Conservation (phyloP, 2,888 invertebrate species). For the Phengaris alcon region DNA sequence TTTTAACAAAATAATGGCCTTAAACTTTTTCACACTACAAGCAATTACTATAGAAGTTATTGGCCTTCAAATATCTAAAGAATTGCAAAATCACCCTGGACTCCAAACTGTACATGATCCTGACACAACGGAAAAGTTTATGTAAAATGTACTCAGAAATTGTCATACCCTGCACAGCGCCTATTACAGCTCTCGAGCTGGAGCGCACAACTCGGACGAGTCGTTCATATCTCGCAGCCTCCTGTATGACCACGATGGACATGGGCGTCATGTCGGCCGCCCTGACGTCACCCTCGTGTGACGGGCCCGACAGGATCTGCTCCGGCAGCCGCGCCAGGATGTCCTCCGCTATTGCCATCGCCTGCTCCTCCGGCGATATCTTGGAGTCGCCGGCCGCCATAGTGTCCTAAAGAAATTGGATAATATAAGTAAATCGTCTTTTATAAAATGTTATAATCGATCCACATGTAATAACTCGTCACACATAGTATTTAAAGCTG, state of each 20-base stretch:
- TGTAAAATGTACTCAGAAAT: neutral
- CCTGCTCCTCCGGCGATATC: conserved; percentile 87
- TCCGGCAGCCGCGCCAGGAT: conserved; percentile 87
- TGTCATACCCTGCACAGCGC: conserved; percentile 89
- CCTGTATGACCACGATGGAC: conserved; percentile 95
- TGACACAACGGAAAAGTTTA: too few species aligned
- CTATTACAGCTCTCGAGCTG: conserved; percentile 88
- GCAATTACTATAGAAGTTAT: too few species aligned
- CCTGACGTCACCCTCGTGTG: conserved; percentile 85
- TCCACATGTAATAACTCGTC: too few species aligned
- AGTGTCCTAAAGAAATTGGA: conserved; percentile 75
- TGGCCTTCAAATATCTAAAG: too few species aligned
- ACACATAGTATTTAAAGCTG: neutral
- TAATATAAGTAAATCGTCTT: too few species aligned
- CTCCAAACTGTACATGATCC: too few species aligned
- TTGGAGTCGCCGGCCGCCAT: conserved; percentile 79
- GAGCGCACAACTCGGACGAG: conserved; percentile 85
- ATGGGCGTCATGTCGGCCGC: conserved; percentile 90
- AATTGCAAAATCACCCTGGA: too few species aligned
- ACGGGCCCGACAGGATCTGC: conserved; percentile 82
- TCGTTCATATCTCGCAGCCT: conserved; percentile 88
- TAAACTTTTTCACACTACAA: too few species aligned
- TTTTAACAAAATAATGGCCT: neutral
- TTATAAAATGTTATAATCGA: too few species aligned
- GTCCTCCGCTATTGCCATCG: conserved; percentile 88